Percentiles rank a stretch among this genome's conserved stretches.
These are phyloP conservation scores for Tolmerus cingulatus DNA, from an alignment of 2,888 invertebrate species.

Conservation along the genomic window DNA sequence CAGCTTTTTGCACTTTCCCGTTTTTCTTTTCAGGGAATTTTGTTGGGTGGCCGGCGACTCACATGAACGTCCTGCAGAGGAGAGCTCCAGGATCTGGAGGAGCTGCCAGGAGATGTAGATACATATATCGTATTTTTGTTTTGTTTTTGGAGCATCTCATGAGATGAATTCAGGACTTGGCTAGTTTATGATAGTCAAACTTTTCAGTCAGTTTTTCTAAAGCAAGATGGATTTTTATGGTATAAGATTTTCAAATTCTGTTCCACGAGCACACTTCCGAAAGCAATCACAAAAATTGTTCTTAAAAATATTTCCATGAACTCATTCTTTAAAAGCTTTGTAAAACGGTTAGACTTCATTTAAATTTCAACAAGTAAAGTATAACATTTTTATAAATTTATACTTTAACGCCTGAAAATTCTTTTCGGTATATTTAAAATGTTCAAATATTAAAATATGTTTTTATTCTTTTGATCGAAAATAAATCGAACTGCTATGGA, in stretches of 20 bases:
- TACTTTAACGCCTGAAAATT: too few relatives aligned
- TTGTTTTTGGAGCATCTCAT: neutral
- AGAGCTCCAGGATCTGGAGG: neutral
- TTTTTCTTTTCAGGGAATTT: neutral
- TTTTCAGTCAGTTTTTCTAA: neutral
- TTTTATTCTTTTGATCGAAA: too few relatives aligned
- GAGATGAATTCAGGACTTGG: neutral
- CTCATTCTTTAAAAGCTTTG: too few relatives aligned
- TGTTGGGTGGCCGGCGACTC: neutral
- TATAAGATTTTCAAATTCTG: neutral
- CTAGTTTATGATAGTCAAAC: neutral
- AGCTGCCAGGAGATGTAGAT: neutral
- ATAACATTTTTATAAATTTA: too few relatives aligned
- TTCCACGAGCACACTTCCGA: neutral
- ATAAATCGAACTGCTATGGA: too few relatives aligned
- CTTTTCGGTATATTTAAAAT: too few relatives aligned
- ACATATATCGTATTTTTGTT: neutral
- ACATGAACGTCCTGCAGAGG: neutral
- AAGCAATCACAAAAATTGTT: too few relatives aligned
- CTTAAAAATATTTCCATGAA: too few relatives aligned
- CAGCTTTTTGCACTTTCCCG: slow-evolving; percentile 10
- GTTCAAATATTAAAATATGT: too few relatives aligned
- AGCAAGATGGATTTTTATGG: neutral
- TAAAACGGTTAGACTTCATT: too few relatives aligned
- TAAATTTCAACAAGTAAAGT: too few relatives aligned